Evolutionary conservation across 2,113 vertebrate species (phyloP), one percentile per base, ranked within the genome.

Genomic region (Gymnorhina tibicen): DNA sequence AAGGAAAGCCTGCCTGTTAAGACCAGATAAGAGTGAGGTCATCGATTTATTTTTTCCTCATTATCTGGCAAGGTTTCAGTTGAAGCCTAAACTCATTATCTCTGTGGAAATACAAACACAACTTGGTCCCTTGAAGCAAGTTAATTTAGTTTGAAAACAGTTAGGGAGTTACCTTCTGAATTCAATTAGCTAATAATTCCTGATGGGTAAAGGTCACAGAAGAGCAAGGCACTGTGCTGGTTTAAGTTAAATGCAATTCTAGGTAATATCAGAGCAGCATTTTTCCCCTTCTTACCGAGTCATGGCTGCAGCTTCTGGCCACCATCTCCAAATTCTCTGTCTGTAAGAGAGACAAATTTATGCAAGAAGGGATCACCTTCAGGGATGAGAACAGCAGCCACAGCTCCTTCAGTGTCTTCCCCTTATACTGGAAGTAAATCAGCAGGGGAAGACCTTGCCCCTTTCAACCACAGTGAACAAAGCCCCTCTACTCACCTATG

Each of bases 1-100:
- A 93, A 96, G 92, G 83, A 97, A 97, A 97, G 93, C 86, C 91
- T 95, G 96, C 66, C 97, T 97, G 95, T 73, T 95, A 94, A 96
- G 94, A 95, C 95, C 91, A 97, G 97, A 97, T 97, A 97, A 97
- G 96, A 93, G 74, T 95, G 95, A 96, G 93, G 96, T 97, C 96
- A 97, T 96, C 95, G 95, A 97, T 95, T 97, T 91, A 85, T 95
- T 96, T 96, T 92, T 96, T 76, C 85, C 73, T 97, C 82, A 78
- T 95, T 95, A 89, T 93, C 87, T 96, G 94, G 87, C 92, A 96
- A 93, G 87, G 82, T 94, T 96, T 96, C 94, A 91, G 88, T 73
- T 95, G 91, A 97, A 97, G 93, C 89, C 95, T 95, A 96, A 96
- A 96, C 89, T 97, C 87, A 95, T 96, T 97, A 97, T 94, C 89